Evolutionary conservation across 2,888 invertebrate species (phyloP).

Genomic region (Eupithecia centaureata): DNA sequence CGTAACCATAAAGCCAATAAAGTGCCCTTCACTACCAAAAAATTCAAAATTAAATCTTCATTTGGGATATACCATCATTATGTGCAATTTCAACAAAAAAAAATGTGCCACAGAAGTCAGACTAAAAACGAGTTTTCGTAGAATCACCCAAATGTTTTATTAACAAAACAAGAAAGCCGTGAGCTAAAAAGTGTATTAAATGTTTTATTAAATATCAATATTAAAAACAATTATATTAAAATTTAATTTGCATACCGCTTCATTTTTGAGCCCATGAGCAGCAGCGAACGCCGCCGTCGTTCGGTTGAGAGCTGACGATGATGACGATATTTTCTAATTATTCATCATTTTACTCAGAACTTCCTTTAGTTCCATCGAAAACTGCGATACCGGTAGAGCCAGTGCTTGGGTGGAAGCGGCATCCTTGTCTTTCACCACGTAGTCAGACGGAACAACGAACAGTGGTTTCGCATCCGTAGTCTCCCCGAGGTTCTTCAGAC

Average conservation of each 20-base stretch:
- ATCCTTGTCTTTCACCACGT: slow-evolving; percentile 56
- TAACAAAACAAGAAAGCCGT: too few relatives aligned
- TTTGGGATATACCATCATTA: too few relatives aligned
- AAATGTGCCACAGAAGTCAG: too few relatives aligned
- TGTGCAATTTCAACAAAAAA: too few relatives aligned
- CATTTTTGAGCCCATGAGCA: not conserved
- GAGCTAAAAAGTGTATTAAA: too few relatives aligned
- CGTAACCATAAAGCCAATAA: too few relatives aligned
- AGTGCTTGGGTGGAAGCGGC: slow-evolving; percentile 58
- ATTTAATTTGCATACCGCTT: not conserved
- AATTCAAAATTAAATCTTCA: too few relatives aligned
- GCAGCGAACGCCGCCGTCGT: not conserved
- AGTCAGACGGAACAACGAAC: slow-evolving; percentile 75
- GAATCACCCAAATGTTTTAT: too few relatives aligned
- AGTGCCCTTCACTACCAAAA: too few relatives aligned
- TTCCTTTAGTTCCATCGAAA: slow-evolving; percentile 70
- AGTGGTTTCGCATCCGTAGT: slow-evolving; percentile 63
- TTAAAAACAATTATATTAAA: not conserved
- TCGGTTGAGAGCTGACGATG: not conserved
- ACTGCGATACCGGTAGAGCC: slow-evolving; percentile 72
- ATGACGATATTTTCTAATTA: slow-evolving; percentile 11
- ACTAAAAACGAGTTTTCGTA: too few relatives aligned
- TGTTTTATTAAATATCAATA: not conserved
- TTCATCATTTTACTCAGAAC: slow-evolving; percentile 71
- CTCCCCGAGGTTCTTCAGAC: slow-evolving; percentile 50